Conservation (phyloP, 2,113 vertebrate species). For the Herpetotheres cachinnans region DNA sequence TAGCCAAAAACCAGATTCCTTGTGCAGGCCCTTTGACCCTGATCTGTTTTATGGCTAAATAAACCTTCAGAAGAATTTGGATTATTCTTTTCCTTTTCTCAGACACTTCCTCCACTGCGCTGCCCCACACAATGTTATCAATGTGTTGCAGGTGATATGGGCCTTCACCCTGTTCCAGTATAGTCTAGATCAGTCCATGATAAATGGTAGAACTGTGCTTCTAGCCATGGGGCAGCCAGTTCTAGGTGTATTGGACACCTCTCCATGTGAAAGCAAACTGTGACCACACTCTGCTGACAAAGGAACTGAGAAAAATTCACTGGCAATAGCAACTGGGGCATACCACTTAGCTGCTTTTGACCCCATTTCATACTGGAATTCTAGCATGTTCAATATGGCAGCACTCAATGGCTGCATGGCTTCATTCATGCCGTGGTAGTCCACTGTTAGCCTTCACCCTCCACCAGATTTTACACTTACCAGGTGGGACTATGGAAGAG, state of each 20-base stretch:
- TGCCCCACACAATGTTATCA: neutral
- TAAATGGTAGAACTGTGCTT: neutral
- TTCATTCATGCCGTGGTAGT: neutral
- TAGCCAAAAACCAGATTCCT: neutral
- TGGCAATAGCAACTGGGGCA: neutral
- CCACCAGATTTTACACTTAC: neutral
- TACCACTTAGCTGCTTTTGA: neutral
- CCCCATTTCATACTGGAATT: neutral
- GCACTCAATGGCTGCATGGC: neutral
- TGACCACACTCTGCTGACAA: neutral
- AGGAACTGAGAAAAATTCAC: neutral
- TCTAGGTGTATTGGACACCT: neutral
- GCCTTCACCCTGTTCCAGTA: neutral
- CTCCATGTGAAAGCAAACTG: neutral
- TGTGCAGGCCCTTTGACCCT: neutral
- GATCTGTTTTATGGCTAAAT: neutral
- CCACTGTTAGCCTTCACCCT: neutral
- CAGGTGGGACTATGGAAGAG: neutral
- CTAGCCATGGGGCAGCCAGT: neutral
- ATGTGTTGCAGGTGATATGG: neutral
- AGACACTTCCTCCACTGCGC: neutral
- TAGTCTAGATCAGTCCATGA: neutral
- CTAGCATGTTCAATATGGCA: neutral
- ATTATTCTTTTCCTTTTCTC: neutral
- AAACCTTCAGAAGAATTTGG: neutral